Evolutionary conservation across 2,888 invertebrate species (phyloP), one percentile per base, ranked within the genome.

Genomic region (Trissoscelio sp.): DNA sequence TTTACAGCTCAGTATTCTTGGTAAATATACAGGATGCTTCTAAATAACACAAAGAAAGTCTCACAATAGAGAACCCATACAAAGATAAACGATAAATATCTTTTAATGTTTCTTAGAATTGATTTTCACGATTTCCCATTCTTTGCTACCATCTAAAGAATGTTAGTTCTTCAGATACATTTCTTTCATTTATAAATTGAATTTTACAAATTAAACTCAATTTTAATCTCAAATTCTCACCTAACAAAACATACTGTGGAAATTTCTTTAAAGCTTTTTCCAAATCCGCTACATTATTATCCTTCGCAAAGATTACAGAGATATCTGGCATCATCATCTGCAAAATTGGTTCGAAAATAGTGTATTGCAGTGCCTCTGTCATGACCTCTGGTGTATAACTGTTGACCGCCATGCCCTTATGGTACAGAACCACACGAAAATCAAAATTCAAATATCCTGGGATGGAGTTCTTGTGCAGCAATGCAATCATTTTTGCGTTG

Each of bases 401-500:
- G 88, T 95, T 95, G 55, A 95, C 85, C 6, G 94, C 93, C 95
- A 96, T 96, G 69, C 95, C 93, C 83, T 94, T 93, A 85, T 94
- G 95, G 81, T 93, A 93, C 42, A 96, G 92, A 12, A 92, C 88
- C 4, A 95, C 94, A 83, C 92, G 93, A 5, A 78, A 72, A 22
- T 78, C 78, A 22, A 58, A 95, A 84, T 94, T 91, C 0, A 95
- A 94, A 74, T 95, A 94, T 85, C 93, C 92, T n/a, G 90, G 92
- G 42, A 96, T 95, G 0, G 96, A 93, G 92, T 96, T 97, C 58
- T 93, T 86, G 88, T 97, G 97, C 79, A 95, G 93, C 87, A 96
- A 93, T 14, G 93, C 94, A 78, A 96, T 92, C 93, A 96, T 93
- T 86, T 94, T 94, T 0, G 96, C 96, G 60, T 93, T 93, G 60